A percentile compares a stretch with the other conserved stretches of the same genome.
These are phyloP conservation scores for Trypoxylon attenuatum DNA, from an alignment of 2,888 invertebrate species.

Conservation along the genomic window DNA sequence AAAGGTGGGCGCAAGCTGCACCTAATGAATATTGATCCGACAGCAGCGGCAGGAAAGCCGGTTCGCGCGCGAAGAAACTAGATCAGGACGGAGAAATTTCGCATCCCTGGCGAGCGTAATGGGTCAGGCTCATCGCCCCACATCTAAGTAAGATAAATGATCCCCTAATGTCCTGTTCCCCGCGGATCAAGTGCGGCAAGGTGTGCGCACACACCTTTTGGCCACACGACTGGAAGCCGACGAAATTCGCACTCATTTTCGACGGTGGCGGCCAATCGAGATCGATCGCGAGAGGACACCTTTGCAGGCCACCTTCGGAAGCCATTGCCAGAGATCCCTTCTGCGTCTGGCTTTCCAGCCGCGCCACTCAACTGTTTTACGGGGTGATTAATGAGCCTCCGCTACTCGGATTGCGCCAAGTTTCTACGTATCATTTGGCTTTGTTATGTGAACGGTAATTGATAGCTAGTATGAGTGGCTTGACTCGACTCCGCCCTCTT, in stretches of 20 bases:
- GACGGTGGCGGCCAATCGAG: background rate
- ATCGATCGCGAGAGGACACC: no score
- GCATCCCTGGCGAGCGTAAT: slow-evolving; percentile 61
- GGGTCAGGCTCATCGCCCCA: slow-evolving; percentile 63
- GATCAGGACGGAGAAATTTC: slow-evolving; percentile 62
- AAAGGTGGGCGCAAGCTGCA: slow-evolving; percentile 3
- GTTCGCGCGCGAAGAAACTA: slow-evolving; percentile 48
- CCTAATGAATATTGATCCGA: slow-evolving; percentile 56
- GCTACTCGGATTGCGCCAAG: background rate
- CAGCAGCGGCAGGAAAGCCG: slow-evolving; percentile 27
- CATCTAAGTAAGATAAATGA: slow-evolving; percentile 70
- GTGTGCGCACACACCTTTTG: no score
- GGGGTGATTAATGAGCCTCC: background rate
- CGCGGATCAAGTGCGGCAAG: no score
- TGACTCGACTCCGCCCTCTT: no score
- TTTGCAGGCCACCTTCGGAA: no score
- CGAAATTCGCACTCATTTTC: slow-evolving; percentile 23
- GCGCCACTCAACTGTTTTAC: background rate
- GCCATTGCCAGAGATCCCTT: background rate
- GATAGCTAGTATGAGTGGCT: background rate
- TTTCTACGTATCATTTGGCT: background rate
- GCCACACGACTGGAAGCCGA: no score
- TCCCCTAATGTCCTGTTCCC: slow-evolving; percentile 53
- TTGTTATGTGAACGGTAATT: background rate
- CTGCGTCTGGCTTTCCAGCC: background rate